A percentile compares a stretch with the other conserved stretches of the same genome.
Evolutionary conservation across 2,797 vertebrate species (phyloP).

Genomic region (Dipus sagitta): DNA sequence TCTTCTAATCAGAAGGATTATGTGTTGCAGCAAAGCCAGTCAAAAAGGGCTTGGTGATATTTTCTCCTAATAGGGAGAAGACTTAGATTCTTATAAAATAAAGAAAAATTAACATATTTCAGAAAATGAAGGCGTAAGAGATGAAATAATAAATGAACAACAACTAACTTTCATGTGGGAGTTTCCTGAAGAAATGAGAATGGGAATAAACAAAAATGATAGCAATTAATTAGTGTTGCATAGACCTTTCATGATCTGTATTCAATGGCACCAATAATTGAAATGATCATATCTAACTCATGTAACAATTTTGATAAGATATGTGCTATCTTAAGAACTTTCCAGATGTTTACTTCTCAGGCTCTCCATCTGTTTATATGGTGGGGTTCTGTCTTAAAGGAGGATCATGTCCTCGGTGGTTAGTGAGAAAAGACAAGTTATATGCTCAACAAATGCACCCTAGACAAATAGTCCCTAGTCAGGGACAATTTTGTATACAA

Average conservation of each 20-base stretch:
- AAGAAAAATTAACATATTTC: neutral
- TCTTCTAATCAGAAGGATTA: slow-evolving; percentile 48
- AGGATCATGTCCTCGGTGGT: neutral
- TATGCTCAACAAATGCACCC: neutral
- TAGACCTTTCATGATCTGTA: neutral
- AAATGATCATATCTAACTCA: neutral
- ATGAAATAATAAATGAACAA: neutral
- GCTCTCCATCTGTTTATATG: neutral
- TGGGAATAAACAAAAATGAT: slow-evolving; percentile 21
- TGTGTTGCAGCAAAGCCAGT: neutral
- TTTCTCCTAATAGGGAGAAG: neutral
- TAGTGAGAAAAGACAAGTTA: neutral
- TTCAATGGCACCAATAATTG: neutral
- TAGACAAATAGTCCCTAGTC: neutral
- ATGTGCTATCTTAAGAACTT: neutral
- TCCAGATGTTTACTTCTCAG: neutral
- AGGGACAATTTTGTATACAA: neutral
- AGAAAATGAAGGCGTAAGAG: neutral
- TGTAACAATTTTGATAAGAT: neutral
- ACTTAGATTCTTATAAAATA: neutral
- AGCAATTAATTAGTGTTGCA: neutral
- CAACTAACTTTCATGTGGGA: neutral
- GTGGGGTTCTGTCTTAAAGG: neutral
- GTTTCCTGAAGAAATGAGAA: neutral
- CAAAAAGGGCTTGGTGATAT: neutral